Conservation (phyloP, 2,888 invertebrate genomes). For the Cryptophagus acutangulus region DNA sequence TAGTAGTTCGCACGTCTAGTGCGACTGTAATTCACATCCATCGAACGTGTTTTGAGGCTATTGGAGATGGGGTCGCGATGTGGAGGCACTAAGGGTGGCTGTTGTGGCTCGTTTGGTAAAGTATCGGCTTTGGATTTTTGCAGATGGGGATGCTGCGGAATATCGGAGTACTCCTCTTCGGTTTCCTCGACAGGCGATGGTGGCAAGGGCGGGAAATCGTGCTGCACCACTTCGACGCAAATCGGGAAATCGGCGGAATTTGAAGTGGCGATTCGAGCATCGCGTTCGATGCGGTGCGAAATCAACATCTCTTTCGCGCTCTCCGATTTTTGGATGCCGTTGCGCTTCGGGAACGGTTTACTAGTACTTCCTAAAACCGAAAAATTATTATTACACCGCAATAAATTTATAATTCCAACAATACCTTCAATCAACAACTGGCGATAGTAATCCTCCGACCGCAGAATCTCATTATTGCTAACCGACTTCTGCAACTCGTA, state of each 20-base stretch:
- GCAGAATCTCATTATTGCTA: slow-evolving; percentile 58
- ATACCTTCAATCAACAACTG: slow-evolving; percentile 46
- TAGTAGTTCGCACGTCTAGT: slow-evolving; percentile 39
- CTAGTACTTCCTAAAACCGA: slow-evolving; percentile 30
- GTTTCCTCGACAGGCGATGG: slow-evolving; percentile 80
- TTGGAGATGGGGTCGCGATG: slow-evolving; percentile 60
- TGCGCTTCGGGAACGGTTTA: slow-evolving; percentile 53
- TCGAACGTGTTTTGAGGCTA: slow-evolving; percentile 78
- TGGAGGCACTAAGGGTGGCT: slow-evolving; percentile 69
- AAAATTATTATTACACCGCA: slow-evolving; percentile 6
- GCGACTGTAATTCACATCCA: slow-evolving; percentile 71
- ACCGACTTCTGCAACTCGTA: slow-evolving; percentile 58
- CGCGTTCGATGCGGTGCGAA: slow-evolving; percentile 49
- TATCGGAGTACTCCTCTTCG: slow-evolving; percentile 69
- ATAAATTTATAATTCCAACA: too few species aligned
- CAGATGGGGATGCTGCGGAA: slow-evolving; percentile 53
- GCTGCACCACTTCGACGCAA: slow-evolving; percentile 63
- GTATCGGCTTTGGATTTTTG: slow-evolving; percentile 53
- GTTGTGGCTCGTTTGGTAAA: slow-evolving; percentile 50
- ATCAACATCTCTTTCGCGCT: slow-evolving; percentile 68
- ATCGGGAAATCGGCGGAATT: slow-evolving; percentile 56
- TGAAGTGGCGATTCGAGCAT: slow-evolving; percentile 38
- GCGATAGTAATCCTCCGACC: slow-evolving; percentile 46
- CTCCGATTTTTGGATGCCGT: slow-evolving; percentile 70
- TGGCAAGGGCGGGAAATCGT: slow-evolving; percentile 72